Evolutionary conservation across 1,140 invertebrate genomes (phyloP), one percentile per base, ranked within the genome.

Genomic region (Drosophila repletoides): DNA sequence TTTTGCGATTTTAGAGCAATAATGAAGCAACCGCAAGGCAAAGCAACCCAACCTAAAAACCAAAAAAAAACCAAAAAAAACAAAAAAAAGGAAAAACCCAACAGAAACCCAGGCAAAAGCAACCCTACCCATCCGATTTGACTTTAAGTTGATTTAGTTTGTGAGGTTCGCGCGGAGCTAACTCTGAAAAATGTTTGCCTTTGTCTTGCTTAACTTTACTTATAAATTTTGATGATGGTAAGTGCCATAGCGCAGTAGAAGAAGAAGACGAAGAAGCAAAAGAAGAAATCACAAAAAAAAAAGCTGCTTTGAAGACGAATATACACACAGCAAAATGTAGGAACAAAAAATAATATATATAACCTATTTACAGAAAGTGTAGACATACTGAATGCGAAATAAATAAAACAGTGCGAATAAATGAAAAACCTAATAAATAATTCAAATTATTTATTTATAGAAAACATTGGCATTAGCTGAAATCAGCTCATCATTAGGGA

Each of bases 141-240:
- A 31, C 43, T 58, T 84, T 70, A 66, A 70, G 74, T 77, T 84
- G 79, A 84, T 83, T 83, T 83, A 83, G 79, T 77, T 83, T 34
- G 1, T n/a, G 36, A 36, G 15, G 24, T 52, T 19, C 31, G 49
- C 53, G 53, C 43, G 34, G 40, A 3, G 21, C n/a, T n/a, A 22
- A 48, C 41, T 48, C 21, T 59, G 43, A 45, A 58, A 65, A 81
- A 80, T 80, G 76, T 81, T 81, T 81, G 79, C 73, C 69, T 70
- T 76, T 69, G 60, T 70, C 63, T 53, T 73, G 70, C 31, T 41
- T 43, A 86, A 84, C 70, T 84, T 84, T 75, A 48, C 80, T 86
- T 84, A 86, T 84, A 79, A 86, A 84, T 86, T 84, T 79, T 65
- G 70, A 79, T 79, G 79, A 83, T 83, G 77, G 79, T 63, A 51